A percentile compares a stretch with the other conserved stretches of the same genome.
phyloP scores from a whole-genome alignment of 2,797 vertebrate species.

The Schizopygopsis malacanthus region DNA sequence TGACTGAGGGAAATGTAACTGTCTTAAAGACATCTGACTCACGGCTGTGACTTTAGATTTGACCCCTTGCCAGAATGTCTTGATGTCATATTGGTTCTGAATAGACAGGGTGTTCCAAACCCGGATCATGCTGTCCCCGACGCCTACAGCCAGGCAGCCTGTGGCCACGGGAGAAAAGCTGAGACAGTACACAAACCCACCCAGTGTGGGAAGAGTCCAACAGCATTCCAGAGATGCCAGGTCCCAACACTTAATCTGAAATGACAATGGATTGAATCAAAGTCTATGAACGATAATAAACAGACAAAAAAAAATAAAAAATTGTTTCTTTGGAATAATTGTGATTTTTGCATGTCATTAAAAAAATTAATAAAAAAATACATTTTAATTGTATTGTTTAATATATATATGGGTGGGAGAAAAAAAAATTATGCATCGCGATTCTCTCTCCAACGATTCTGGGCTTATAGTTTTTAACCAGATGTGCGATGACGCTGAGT shows the following conservation, averaged over 20 bases:
- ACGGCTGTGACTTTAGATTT: conserved; percentile 97
- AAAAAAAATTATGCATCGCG: too few species aligned
- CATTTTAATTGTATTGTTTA: too few species aligned
- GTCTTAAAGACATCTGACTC: conserved; percentile 62
- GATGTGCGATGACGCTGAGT: too few species aligned
- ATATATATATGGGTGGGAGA: too few species aligned
- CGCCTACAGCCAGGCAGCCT: conserved; percentile 90
- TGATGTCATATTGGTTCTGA: conserved; percentile 87
- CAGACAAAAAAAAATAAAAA: not conserved
- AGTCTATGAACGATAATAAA: not conserved
- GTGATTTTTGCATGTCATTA: too few species aligned
- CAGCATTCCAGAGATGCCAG: conserved; percentile 85
- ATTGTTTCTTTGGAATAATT: not conserved
- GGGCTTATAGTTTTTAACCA: too few species aligned
- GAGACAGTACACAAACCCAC: conserved; percentile 90
- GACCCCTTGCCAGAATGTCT: conserved; percentile 93
- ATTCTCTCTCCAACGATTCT: too few species aligned
- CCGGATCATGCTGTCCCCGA: conserved; percentile 93
- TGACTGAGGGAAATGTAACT: not conserved
- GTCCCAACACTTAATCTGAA: conserved; percentile 94
- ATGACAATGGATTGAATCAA: not conserved
- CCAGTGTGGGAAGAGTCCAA: conserved; percentile 93
- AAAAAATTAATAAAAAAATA: too few species aligned
- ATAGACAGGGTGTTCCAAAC: conserved; percentile 92
- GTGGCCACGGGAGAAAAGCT: conserved; percentile 89